Evolutionary conservation across 2,888 invertebrate genomes (phyloP), one percentile per base, ranked within the genome.

Genomic region (Chaitophorus viminalis): DNA sequence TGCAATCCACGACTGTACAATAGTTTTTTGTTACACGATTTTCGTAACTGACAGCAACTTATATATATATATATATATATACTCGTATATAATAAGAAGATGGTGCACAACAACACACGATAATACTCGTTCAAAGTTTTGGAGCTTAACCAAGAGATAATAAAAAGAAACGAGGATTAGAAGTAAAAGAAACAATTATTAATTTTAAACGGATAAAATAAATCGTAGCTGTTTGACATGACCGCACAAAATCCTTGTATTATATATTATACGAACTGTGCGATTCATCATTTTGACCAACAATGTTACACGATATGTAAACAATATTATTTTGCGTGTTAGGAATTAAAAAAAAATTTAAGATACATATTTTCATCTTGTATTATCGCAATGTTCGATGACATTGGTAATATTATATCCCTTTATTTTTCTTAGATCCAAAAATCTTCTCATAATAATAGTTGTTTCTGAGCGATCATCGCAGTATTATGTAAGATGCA

Each of bases 171-270:
- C n/a, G 29, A 81, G 31, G 39, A 46, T 29, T 68, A 36, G 5
- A 60, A 79, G 60, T 36, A 79, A 65, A 65, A 79, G n/a, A 79
- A 81, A 68, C 29, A 9, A 68, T 68, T n/a, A n/a, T n/a, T 75
- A 46, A n/a, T 75, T 11, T 46, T n/a, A 4, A 6, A 46, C 46
- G 4, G 68, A 68, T 68, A 72, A 72, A 72, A 33, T 72, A 33
- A 14, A 33, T 33, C 17, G 33, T 33, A 31, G 18, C 33, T 17
- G 68, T 68, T 68, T 68, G 68, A 29, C 72, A 18, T 29, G 29
- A 29, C 29, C 68, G n/a, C n/a, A 29, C 68, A 31, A 2, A 70
- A 31, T 70, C 29, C 31, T 70, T 70, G 3, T 46, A 36, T 36
- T 5, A 5, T 5, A 36, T 3, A 5, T 5, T 36, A 46, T 46